These are phyloP conservation scores for Meiosimyza decipiens DNA, from an alignment of 2,888 invertebrate genomes.

Conservation along the genomic window DNA sequence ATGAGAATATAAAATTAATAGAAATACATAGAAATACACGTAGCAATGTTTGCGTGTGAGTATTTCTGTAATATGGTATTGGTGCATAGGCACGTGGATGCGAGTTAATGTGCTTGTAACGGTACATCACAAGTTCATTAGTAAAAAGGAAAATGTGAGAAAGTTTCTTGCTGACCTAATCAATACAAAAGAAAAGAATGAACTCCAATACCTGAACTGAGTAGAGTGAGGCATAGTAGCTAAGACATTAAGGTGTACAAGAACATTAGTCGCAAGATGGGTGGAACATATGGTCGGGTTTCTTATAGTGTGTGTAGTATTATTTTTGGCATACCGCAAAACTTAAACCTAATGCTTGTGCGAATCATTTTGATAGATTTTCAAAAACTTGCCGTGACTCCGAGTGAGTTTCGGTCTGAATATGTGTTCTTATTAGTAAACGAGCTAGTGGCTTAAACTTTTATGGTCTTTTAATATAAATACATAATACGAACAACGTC, in stretches of 20 bases:
- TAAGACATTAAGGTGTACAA: not conserved
- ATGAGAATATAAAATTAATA: constrained; percentile 21
- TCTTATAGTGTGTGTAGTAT: too few relatives aligned
- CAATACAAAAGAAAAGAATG: constrained; percentile 12
- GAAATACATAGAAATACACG: constrained; percentile 3
- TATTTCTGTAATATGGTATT: not conserved
- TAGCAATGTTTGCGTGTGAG: not conserved
- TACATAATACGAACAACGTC: too few relatives aligned
- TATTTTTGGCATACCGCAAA: too few relatives aligned
- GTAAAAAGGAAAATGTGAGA: constrained; percentile 10
- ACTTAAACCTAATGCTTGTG: too few relatives aligned
- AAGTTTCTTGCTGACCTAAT: constrained; percentile 19
- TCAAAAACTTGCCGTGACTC: too few relatives aligned
- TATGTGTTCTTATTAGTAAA: too few relatives aligned
- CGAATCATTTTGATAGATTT: too few relatives aligned
- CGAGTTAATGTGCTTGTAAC: not conserved
- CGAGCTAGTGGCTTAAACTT: too few relatives aligned
- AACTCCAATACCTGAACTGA: not conserved
- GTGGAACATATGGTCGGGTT: not conserved
- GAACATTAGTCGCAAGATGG: not conserved
- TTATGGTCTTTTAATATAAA: too few relatives aligned
- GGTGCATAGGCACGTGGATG: too few relatives aligned
- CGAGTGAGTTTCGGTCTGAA: too few relatives aligned
- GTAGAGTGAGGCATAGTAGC: not conserved
- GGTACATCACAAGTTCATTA: constrained; percentile 21